These are phyloP conservation scores for Caenorhabditis japonica DNA, from an alignment of 2,888 invertebrate genomes.

Conservation along the genomic window DNA sequence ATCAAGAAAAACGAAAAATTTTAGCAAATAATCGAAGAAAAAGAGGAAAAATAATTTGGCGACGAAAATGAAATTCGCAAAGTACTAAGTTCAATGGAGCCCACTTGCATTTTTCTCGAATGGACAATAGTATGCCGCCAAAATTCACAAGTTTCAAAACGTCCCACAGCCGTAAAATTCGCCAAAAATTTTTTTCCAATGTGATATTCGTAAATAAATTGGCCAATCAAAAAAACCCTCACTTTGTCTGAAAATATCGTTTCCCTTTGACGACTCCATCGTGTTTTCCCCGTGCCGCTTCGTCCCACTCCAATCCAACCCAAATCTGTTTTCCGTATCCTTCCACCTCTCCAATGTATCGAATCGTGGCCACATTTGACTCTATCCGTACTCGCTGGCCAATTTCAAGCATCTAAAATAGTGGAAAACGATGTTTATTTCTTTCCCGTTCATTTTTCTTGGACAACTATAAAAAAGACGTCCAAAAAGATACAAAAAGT, in stretches of 20 bases:
- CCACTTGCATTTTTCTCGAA: too few species aligned
- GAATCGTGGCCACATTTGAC: constrained; percentile 78
- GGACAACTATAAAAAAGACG: constrained; percentile 34
- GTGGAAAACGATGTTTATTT: background rate
- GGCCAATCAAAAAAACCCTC: too few species aligned
- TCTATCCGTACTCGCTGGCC: constrained; percentile 50
- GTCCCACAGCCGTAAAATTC: too few species aligned
- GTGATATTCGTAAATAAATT: too few species aligned
- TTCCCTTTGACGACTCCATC: constrained; percentile 88
- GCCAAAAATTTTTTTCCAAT: too few species aligned
- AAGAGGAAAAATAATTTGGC: too few species aligned
- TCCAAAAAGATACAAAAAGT: constrained; percentile 13
- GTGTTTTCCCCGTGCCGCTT: constrained; percentile 89
- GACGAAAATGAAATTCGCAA: too few species aligned
- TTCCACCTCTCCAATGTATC: constrained; percentile 85
- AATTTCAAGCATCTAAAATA: constrained; percentile 37
- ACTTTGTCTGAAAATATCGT: constrained; percentile 84
- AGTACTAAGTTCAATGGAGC: too few species aligned
- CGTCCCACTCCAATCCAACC: constrained; percentile 94
- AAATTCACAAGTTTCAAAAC: too few species aligned
- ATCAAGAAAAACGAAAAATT: too few species aligned
- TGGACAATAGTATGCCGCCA: too few species aligned
- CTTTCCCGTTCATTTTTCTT: background rate
- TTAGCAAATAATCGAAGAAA: too few species aligned
- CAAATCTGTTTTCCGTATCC: constrained; percentile 79